phyloP scores from a whole-genome alignment of 2,113 vertebrate species.

The Edolisoma coerulescens region DNA sequence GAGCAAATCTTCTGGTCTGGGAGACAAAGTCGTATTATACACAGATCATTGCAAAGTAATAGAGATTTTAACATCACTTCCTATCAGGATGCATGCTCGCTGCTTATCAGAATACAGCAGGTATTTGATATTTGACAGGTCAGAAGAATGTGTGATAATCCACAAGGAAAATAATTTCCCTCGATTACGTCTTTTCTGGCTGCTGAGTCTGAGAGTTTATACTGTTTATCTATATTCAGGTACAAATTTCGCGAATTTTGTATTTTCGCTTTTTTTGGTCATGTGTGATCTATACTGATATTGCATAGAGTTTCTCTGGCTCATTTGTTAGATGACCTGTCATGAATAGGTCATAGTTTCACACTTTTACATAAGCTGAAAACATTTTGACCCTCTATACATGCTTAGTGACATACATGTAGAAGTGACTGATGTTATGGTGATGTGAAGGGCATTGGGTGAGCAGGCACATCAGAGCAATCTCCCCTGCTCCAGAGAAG shows the following conservation, averaged over 20 bases:
- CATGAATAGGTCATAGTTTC: background rate
- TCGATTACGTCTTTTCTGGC: background rate
- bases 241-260: background rate
- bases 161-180: conserved; percentile 6
- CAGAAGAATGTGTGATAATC: background rate
- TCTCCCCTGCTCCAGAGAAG: background rate
- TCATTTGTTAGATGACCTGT: background rate
- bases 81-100: background rate
- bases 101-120: conserved; percentile 29
- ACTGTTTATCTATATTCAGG: background rate
- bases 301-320: background rate
- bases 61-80: background rate
- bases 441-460: background rate
- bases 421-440: fast-evolving
- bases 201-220: background rate
- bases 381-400: background rate
- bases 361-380: background rate
- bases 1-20: background rate
- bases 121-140: conserved; percentile 26
- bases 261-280: background rate
- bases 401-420: background rate
- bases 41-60: conserved; percentile 1
- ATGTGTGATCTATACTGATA: background rate
- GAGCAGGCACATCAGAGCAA: background rate
- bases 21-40: background rate